Base-by-base conservation (phyloP, 2,113 vertebrate genomes). In the Epinephelus cyanopodus region DNA sequence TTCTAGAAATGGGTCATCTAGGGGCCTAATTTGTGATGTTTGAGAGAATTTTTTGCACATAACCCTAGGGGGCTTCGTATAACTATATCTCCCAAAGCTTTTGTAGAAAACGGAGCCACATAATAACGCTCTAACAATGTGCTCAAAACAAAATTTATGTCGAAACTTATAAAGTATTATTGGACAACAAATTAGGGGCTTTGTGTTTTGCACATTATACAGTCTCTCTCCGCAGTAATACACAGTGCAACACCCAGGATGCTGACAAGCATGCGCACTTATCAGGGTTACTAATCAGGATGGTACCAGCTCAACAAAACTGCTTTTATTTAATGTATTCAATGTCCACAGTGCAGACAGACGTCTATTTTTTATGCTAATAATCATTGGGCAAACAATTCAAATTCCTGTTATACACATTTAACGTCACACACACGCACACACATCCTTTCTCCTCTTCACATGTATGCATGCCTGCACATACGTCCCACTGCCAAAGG, bases 21-120 rank as follows among this genome's bases (percentile, higher is more conserved):
- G 92, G 89, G 92, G 87, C 88, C 92, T 91, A 82, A 93, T 93
- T 93, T 93, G 86, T 87, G 89, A 91, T 92, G 78, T 93, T 91
- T 89, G 82, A 81, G 89, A 84, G 73, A 73, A 42, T 84, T 37
- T 78, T 48, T 82, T 37, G 52, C 81, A 79, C 71, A 82, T 71
- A 87, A 84, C 80, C 85, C 89, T 52, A 7, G 66, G 85, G 81
- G 63, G 52, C 61, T 83, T 75, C 48, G 69, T 65, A 86, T 74
- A 79, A 91, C 81, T 63, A 75, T 58, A 74, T 78, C 63, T 89
- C 61, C 66, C 68, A 70, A 72, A 73, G 85, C 77, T 64, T 91
- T 83, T 86, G 39, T 60, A 74, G 70, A 77, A 78, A 89, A 74
- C 7, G 17, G 66, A 82, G 74, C 73, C 67, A 79, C n/a, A 81